phyloP scores from a whole-genome alignment of 1,140 invertebrate genomes.

The Drosophila melanica region DNA sequence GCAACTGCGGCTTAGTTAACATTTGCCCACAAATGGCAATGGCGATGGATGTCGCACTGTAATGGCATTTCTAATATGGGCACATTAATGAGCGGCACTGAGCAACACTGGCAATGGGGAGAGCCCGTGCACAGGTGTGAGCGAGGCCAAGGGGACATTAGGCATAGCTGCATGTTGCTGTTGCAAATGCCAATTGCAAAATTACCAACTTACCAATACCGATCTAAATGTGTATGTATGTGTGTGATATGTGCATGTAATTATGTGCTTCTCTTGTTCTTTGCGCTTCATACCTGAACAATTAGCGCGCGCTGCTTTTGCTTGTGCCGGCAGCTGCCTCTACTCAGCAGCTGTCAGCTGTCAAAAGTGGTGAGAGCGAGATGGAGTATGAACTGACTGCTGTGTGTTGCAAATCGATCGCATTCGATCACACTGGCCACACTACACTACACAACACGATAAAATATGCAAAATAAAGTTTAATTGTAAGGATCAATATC shows the following conservation, averaged over 20 bases:
- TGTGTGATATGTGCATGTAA: slow-evolving; percentile 34
- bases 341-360: slow-evolving; percentile 46
- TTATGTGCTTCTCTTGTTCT: slow-evolving; percentile 61
- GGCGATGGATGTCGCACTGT: slow-evolving; percentile 66
- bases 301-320: slow-evolving; percentile 55
- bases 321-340: slow-evolving; percentile 57
- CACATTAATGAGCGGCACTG: slow-evolving; percentile 64
- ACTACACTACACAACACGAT: slow-evolving; percentile 30
- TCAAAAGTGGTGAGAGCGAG: slow-evolving; percentile 30
- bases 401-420: slow-evolving; percentile 37
- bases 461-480: slow-evolving; percentile 12
- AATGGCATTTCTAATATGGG: slow-evolving; percentile 79
- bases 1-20: slow-evolving; percentile 61
- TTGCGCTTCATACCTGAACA: slow-evolving; percentile 71
- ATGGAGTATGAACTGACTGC: background rate
- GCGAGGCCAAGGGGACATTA: slow-evolving; percentile 2
- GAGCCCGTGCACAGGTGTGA: slow-evolving; percentile 44
- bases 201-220: slow-evolving; percentile 54
- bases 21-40: slow-evolving; percentile 80
- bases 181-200: slow-evolving; percentile 66
- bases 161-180: slow-evolving; percentile 18
- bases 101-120: slow-evolving; percentile 10
- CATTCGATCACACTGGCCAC: slow-evolving; percentile 35
- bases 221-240: slow-evolving; percentile 20
- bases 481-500: too few species aligned